phyloP scores from a whole-genome alignment of 2,888 invertebrate species.

The Heteromyza rotundicornis region DNA sequence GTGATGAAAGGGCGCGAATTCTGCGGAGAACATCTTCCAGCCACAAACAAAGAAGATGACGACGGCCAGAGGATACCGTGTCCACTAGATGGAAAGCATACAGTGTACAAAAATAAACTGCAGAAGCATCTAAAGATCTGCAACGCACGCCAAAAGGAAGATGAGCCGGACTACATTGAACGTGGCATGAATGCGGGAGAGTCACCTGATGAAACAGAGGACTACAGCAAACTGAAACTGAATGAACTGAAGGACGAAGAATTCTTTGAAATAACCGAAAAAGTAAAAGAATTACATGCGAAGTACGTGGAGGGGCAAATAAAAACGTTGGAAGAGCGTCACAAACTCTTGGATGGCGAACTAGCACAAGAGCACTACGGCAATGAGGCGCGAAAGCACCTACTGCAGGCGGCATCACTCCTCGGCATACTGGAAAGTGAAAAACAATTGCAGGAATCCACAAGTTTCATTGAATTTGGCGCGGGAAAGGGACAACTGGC shows the following conservation, averaged over 20 bases:
- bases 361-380: constrained; percentile 67
- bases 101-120: constrained; percentile 70
- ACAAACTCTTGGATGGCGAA: constrained; percentile 64
- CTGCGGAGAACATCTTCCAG: constrained; percentile 75
- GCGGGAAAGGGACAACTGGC: constrained; percentile 89
- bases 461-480: constrained; percentile 85
- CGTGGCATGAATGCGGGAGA: constrained; percentile 52
- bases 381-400: constrained; percentile 72
- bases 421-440: constrained; percentile 72
- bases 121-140: constrained; percentile 75
- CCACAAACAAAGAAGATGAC: constrained; percentile 30
- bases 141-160: constrained; percentile 68
- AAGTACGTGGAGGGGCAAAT: constrained; percentile 58
- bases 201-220: constrained; percentile 21
- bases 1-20: constrained; percentile 71
- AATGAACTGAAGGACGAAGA: constrained; percentile 57
- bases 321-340: constrained; percentile 58
- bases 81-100: constrained; percentile 78
- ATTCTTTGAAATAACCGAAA: constrained; percentile 60
- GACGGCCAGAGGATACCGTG: constrained; percentile 68
- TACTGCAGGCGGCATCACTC: constrained; percentile 79
- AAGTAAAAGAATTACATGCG: constrained; percentile 62
- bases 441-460: constrained; percentile 67
- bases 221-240: constrained; percentile 49
- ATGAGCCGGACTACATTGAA: constrained; percentile 63